phyloP scores from a whole-genome alignment of 1,140 invertebrate species.

The Drosophila ironensis region DNA sequence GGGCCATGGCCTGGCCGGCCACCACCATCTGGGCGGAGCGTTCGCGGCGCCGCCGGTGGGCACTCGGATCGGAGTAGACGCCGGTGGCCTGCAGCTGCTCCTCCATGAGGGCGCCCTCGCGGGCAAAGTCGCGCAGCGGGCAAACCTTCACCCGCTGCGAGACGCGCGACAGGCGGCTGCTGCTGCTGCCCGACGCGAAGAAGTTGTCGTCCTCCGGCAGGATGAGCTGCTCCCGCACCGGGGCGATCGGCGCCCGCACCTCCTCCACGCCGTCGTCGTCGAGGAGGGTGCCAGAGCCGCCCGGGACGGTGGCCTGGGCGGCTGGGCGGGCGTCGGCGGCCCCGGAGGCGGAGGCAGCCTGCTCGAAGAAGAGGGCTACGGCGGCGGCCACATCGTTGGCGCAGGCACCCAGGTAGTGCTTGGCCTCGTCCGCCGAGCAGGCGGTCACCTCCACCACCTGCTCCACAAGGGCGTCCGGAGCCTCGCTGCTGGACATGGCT shows the following conservation, averaged over 20 bases:
- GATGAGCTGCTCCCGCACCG: slow-evolving; percentile 75
- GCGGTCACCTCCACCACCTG: slow-evolving; percentile 73
- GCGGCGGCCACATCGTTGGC: slow-evolving; percentile 73
- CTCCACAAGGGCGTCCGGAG: slow-evolving; percentile 52
- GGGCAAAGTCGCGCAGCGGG: slow-evolving; percentile 74
- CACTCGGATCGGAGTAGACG: slow-evolving; percentile 52
- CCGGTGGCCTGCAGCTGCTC: slow-evolving; percentile 70
- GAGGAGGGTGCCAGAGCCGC: no score
- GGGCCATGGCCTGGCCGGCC: slow-evolving; percentile 42
- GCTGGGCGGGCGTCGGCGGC: slow-evolving; percentile 3
- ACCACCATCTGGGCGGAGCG: slow-evolving; percentile 67
- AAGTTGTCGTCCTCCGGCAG: slow-evolving; percentile 81
- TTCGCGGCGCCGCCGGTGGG: slow-evolving; percentile 54
- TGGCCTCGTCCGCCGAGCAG: slow-evolving; percentile 63
- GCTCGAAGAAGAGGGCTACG: slow-evolving; percentile 72
- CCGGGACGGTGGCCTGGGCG: no score
- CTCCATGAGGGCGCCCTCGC: slow-evolving; percentile 73
- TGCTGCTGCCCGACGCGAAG: slow-evolving; percentile 51
- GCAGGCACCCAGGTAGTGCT: slow-evolving; percentile 70
- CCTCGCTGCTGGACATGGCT: slow-evolving; percentile 53
- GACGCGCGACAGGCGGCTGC: slow-evolving; percentile 45
- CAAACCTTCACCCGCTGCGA: slow-evolving; percentile 70
- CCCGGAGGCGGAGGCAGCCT: slow-evolving; percentile 22
- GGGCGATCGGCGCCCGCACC: slow-evolving; percentile 78
- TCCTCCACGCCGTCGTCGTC: slow-evolving; percentile 66